Base-by-base conservation (phyloP, 1,140 invertebrate species). In the Hirudo medicinalis region DNA sequence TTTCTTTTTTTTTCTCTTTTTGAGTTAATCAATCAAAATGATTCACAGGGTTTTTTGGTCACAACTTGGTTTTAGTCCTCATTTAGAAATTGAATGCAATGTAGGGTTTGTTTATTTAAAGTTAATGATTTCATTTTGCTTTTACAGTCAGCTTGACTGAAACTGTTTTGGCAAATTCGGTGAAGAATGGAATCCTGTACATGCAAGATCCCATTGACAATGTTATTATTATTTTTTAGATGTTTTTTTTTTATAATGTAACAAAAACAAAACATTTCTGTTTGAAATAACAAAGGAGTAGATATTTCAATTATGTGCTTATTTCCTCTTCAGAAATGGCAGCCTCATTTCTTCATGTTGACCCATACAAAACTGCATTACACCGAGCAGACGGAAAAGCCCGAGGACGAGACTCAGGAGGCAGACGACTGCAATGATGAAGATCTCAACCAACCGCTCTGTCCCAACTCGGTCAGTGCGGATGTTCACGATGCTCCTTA, bases 261-360 rank as follows among this genome's bases (percentile, higher is more conserved):
- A 68, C 0, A 32, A 13, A 68, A 22, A 5, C 66, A 67, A 57
- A 9, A n/a, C n/a, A 57, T 57, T 57, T 57, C 25, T 36, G 32
- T 6, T 36, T 27, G n/a, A 36, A n/a, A 29, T 22, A 36, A 17
- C 11, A 9, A 40, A 3, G 20, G n/a, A 68, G 13, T 43, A 27
- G 25, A 32, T 32, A 22, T 43, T 68, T 40, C 13, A 32, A 36
- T 3, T 20, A 32, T n/a, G 9, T 20, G 40, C n/a, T 32, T 22
- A 36, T 15, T 15, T 71, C 17, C 54, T 15, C 29, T n/a, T 13
- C 74, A 83, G 79, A 87, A 90, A 74, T 98, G 93, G 93, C 89
- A 91, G 79, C 89, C 91, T 0, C 93, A 96, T 82, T 94, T 94
- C 78, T 96, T 97, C 81, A 90, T 95, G n/a, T 81, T 98, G 17